Evolutionary conservation across 2,888 invertebrate species (phyloP), one percentile per base, ranked within the genome.

Genomic region (Julus scandinavius): DNA sequence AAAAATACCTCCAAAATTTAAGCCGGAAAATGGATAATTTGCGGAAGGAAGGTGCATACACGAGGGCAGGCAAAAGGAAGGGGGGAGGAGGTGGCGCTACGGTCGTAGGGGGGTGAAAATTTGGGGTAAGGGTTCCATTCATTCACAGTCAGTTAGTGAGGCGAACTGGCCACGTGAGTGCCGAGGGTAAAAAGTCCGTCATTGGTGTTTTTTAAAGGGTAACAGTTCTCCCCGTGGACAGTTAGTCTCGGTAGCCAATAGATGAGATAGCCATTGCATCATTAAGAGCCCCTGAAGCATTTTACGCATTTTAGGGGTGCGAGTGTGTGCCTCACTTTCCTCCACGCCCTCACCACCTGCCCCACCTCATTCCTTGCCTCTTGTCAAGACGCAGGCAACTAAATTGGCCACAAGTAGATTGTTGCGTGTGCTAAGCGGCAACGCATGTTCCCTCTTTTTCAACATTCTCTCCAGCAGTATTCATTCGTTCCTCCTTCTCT

Each of bases 11-110:
- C 20, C 20, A 85, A 50, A 49, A 50, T 38, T 87, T 29, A 54
- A n/a, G 50, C 87, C 87, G 87, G 87, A 87, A 87, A 87, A 58
- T 87, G 87, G 87, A 54, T 87, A 87, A 87, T 87, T 87, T 87
- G 87, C 54, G 87, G 87, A 87, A 87, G 58, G 87, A 87, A 86
- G 50, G 49, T 15, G 86, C 40, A 85, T 84, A 20, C 84, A 84
- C 4, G 17, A 15, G 29, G 84, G 40, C n/a, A 9, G 83, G 13
- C 83, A 9, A 38, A 15, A 38, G 29, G 29, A 38, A 83, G 83
- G 15, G 20, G 54, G 45, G 87, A 54, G 50, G 87, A 38, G 87
- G 49, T 50, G 50, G 50, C 85, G 85, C 85, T 85, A 45, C 50
- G 50, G 85, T 49, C 45, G 20, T 9, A 85, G 2, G 29, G 49